Percentiles rank a stretch among this genome's conserved stretches.
Conservation (phyloP, 2,797 vertebrate species). For the Sebastes miniatus region DNA sequence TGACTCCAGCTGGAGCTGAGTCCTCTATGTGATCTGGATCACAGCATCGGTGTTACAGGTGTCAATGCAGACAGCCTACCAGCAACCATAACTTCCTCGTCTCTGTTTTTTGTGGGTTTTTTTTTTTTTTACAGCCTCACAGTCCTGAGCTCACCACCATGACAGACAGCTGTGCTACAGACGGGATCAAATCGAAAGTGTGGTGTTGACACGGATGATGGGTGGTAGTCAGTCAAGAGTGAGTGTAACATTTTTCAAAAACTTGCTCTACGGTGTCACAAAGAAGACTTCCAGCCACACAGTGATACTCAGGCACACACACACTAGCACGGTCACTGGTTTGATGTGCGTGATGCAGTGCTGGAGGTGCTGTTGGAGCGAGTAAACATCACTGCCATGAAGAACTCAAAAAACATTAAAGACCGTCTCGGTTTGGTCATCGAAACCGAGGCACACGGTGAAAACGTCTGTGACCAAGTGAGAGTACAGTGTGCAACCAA, state of each 20-base stretch:
- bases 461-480: constrained; percentile 32
- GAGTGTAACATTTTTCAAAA: constrained; percentile 42
- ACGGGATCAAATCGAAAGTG: constrained; percentile 50
- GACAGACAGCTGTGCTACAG: constrained; percentile 49
- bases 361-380: constrained; percentile 26
- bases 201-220: constrained; percentile 47
- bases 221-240: constrained; percentile 41
- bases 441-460: neutral
- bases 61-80: constrained; percentile 10
- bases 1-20: constrained; percentile 22
- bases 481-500: neutral
- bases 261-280: constrained; percentile 39
- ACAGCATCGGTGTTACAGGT: constrained; percentile 28
- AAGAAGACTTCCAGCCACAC: constrained; percentile 25
- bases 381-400: constrained; percentile 40
- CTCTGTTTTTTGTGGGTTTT: neutral
- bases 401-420: constrained; percentile 39
- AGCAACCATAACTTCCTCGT: constrained; percentile 11
- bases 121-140: neutral
- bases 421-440: constrained; percentile 26
- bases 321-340: constrained; percentile 2
- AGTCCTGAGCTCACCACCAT: constrained; percentile 36
- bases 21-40: constrained; percentile 37
- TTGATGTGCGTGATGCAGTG: constrained; percentile 37
- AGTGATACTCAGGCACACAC: constrained; percentile 17